Conservation (phyloP, 2,888 invertebrate genomes). For the Heliconius ethilla region DNA sequence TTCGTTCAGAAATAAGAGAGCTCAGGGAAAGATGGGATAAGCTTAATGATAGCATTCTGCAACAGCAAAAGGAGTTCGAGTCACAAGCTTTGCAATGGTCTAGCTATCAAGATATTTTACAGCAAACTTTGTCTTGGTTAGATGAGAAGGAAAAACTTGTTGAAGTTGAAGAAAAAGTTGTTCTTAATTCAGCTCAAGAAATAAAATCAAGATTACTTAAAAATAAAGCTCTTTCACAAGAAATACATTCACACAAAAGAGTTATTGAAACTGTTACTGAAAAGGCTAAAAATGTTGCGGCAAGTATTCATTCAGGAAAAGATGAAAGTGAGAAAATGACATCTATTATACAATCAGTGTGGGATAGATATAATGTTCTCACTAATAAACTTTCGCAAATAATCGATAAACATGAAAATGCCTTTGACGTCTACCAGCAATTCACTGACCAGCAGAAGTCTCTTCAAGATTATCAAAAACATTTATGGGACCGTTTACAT, state of each 20-base stretch:
- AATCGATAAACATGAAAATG: conserved; percentile 87
- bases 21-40: conserved; percentile 94
- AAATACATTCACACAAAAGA: conserved; percentile 93
- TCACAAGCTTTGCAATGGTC: conserved; percentile 91
- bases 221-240: conserved; percentile 93
- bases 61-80: conserved; percentile 92
- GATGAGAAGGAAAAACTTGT: conserved; percentile 91
- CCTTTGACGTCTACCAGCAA: conserved; percentile 91
- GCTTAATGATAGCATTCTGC: conserved; percentile 90
- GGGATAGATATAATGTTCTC: conserved; percentile 88
- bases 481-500: conserved; percentile 93
- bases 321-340: conserved; percentile 84
- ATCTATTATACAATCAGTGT: conserved; percentile 87
- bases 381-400: conserved; percentile 85
- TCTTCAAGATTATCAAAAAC: conserved; percentile 94
- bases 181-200: conserved; percentile 91
- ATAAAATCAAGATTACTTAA: conserved; percentile 91
- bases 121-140: conserved; percentile 92
- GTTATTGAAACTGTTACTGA: conserved; percentile 95
- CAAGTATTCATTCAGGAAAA: conserved; percentile 80
- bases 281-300: conserved; percentile 88
- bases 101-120: conserved; percentile 92
- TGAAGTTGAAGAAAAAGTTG: conserved; percentile 85
- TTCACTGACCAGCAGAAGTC: conserved; percentile 93
- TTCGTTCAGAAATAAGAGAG: conserved; percentile 91